These are phyloP conservation scores for Enteromius paludinosus DNA, from an alignment of 2,797 vertebrate genomes.

Conservation along the genomic window DNA sequence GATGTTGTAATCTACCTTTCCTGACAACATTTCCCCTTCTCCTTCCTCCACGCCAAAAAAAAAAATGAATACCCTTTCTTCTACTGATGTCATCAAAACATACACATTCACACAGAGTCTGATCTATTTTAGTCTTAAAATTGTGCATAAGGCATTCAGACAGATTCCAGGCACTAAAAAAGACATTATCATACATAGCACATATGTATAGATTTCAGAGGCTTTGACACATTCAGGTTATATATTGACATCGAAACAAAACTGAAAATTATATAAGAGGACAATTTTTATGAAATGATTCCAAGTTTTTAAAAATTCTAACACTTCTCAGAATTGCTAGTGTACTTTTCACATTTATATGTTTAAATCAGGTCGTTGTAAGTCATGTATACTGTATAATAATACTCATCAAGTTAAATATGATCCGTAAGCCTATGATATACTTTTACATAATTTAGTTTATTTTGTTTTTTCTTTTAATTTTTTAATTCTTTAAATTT, in stretches of 20 bases:
- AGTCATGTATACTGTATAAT: neutral
- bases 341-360: no score
- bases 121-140: neutral
- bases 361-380: neutral
- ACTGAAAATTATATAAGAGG: neutral
- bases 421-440: neutral
- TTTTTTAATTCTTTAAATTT: neutral
- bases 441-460: neutral
- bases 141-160: neutral
- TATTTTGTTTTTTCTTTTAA: neutral
- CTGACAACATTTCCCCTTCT: neutral
- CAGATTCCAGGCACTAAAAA: neutral
- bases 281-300: no score
- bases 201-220: neutral
- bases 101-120: neutral
- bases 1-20: slow-evolving; percentile 5
- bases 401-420: neutral
- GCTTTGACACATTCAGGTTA: neutral
- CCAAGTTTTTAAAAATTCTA: no score
- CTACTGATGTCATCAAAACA: neutral
- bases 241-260: neutral
- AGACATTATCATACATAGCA: neutral
- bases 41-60: neutral
- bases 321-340: no score
- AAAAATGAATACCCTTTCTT: neutral